A percentile compares a stretch with the other conserved stretches of the same genome.
These are phyloP conservation scores for Pithys albifrons DNA, from an alignment of 2,113 vertebrate genomes.

Conservation along the genomic window DNA sequence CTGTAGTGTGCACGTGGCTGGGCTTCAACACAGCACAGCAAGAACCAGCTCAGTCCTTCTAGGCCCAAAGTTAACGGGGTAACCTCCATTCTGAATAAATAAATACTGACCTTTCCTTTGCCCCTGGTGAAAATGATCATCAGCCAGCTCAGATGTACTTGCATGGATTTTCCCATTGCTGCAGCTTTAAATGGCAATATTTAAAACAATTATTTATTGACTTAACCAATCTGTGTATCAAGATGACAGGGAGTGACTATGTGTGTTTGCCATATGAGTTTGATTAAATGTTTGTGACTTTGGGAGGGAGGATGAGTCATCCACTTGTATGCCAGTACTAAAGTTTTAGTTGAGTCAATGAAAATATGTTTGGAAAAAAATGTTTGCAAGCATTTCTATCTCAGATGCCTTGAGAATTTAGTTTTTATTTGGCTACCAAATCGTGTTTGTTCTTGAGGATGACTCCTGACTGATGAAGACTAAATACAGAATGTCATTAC, in stretches of 20 bases:
- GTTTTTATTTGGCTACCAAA: background rate
- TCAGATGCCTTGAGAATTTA: background rate
- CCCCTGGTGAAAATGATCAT: background rate
- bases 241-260: background rate
- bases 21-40: background rate
- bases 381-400: background rate
- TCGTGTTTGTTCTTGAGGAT: background rate
- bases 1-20: background rate
- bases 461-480: background rate
- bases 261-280: background rate
- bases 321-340: background rate
- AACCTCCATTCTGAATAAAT: background rate
- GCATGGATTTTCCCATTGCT: background rate
- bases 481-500: background rate
- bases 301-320: background rate
- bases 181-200: background rate
- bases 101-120: background rate
- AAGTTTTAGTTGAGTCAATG: background rate
- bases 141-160: background rate
- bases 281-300: background rate
- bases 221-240: background rate
- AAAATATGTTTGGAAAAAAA: background rate
- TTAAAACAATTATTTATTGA: background rate
- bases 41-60: background rate
- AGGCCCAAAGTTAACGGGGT: background rate